Base-by-base conservation (phyloP, 2,113 vertebrate species). In the Jacana jacana region DNA sequence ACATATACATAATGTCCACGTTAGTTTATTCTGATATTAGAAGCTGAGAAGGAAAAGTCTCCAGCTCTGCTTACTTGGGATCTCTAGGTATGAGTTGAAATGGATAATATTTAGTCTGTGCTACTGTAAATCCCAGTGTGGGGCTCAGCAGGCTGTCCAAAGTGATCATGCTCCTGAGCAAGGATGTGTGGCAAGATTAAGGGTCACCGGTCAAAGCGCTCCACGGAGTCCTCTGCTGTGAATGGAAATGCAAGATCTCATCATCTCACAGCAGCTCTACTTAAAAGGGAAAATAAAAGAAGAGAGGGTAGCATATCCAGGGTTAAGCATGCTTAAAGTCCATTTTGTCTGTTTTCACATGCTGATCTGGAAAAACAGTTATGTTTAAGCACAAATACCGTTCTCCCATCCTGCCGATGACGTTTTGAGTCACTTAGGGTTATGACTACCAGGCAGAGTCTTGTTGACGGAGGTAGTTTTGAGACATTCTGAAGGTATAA, bases 101-200 rank as follows among this genome's bases (percentile, higher is more conserved):
- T 70, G 72, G 80, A 82, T 95, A 96, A 96, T 93, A 96, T 96
- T 97, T 96, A 87, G 63, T 49, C 81, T 91, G 55, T 79, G 91
- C 96, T 97, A 96, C 96, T 94, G 96, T 95, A 96, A 96, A 94
- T 92, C 95, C 83, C 92, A 94, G 66, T 82, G 83, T 73, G 81
- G 73, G 77, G 70, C 93, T 93, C 92, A 93, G 91, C 91, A 88
- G 93, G 80, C 54, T 87, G 73, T 70, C 83, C 83, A 61, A 79
- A 81, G 49, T 14, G n/a, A 87, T 91, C 58, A 9, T 22, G 58
- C 73, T 89, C 40, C 77, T 49, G 54, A 77, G 81, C 61, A 58
- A 87, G 86, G 82, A 71, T 94, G 48, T 81, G 76, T 79, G 65
- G 48, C 22, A 48, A 55, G 49, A 77, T 66, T 81, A 87, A 84